These are phyloP conservation scores for Meriones unguiculatus DNA, from an alignment of 2,113 vertebrate genomes.

Conservation along the genomic window DNA sequence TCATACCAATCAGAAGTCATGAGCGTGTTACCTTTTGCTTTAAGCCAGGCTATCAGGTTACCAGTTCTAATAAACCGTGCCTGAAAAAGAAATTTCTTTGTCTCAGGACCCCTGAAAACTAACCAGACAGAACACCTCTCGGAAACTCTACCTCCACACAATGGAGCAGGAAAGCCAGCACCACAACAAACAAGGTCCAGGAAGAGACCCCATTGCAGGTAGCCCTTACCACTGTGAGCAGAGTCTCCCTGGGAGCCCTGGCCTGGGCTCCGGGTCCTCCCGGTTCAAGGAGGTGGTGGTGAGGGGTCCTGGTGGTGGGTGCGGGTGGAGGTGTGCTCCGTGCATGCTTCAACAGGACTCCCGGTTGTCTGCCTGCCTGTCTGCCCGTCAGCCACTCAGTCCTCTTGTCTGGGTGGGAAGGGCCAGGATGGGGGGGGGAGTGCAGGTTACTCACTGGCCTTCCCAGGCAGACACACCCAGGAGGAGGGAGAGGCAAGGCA, in stretches of 20 bases:
- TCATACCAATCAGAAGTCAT: constrained; percentile 47
- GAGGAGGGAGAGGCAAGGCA: constrained; percentile 66
- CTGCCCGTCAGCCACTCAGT: constrained; percentile 81
- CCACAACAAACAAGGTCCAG: background rate
- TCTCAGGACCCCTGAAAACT: constrained; percentile 37
- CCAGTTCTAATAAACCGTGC: constrained; percentile 47
- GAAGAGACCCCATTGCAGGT: background rate
- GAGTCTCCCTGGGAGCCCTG: background rate
- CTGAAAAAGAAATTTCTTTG: constrained; percentile 56
- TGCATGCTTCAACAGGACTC: constrained; percentile 82
- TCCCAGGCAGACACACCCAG: constrained; percentile 83
- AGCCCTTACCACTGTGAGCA: constrained; percentile 54
- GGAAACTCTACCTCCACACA: constrained; percentile 26
- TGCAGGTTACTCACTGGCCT: constrained; percentile 86
- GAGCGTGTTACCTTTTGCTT: constrained; percentile 55
- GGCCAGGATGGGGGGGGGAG: constrained; percentile 61
- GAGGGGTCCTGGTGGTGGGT: constrained; percentile 60
- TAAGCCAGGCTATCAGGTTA: constrained; percentile 12
- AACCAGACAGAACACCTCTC: constrained; percentile 50
- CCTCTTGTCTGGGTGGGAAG: constrained; percentile 82
- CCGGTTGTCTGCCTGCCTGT: constrained; percentile 74
- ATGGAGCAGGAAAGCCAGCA: constrained; percentile 33
- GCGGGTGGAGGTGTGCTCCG: constrained; percentile 65
- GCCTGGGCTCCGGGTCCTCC: constrained; percentile 50
- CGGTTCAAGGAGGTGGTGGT: background rate